Base-by-base conservation (phyloP, 1,140 invertebrate species). In the Hylaeus anthracinus region DNA sequence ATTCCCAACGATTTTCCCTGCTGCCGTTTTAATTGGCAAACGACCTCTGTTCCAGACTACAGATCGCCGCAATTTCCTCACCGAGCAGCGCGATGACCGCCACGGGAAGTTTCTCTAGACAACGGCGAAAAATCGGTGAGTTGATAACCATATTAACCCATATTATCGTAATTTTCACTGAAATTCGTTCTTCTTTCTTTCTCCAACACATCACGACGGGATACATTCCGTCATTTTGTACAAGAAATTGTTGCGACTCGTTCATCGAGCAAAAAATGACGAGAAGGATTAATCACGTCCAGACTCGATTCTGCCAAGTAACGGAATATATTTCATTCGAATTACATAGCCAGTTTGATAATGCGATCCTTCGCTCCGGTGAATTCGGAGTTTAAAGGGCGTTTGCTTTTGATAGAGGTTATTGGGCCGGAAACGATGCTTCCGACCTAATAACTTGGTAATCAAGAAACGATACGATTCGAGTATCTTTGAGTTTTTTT, bases 51-150 rank as follows among this genome's bases (percentile, higher is more conserved):
- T 86, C 0, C 72, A 86, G 85, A 75, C n/a, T 41, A 70, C 51
- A 61, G 61, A 15, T 65, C 39, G 55, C 39, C 9, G 69, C n/a
- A 39, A 75, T 56, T 74, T 77, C 15, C 53, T 66, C 45, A 48
- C 9, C 75, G 45, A 73, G 43, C 37, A 77, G 55, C 60, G 72
- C 64, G 81, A 86, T 86, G 85, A 86, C 10, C 58, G 70, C 53
- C 53, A 53, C 26, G 39, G 55, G 60, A 56, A 45, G 63, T 58
- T 80, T 39, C 39, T 71, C 63, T 61, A 83, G 61, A 60, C 84
- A 82, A 63, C 83, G 61, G 55, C 83, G 58, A 72, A 64, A 56
- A 41, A 69, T 82, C 70, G 75, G 85, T 86, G 67, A 86, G 85
- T 73, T 10, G 9, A 6, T 1, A 6, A 15, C 14, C 56, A 45